phyloP scores from a whole-genome alignment of 2,888 invertebrate species.

The Eilema griseolum region DNA sequence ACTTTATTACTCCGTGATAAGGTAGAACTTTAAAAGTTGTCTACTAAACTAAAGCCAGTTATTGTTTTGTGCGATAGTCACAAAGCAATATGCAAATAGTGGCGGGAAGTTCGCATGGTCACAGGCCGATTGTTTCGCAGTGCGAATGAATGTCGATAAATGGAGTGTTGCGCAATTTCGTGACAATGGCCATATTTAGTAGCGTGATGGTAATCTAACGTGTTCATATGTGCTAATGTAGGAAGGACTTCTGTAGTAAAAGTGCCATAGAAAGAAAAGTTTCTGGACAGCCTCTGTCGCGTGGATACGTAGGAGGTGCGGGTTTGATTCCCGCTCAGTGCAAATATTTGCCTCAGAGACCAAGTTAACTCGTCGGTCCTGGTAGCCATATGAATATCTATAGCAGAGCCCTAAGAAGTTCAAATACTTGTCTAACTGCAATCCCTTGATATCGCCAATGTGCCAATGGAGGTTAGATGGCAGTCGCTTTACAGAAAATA shows the following conservation, averaged over 20 bases:
- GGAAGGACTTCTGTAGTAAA: slow-evolving; percentile 13
- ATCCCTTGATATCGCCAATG: too few relatives aligned
- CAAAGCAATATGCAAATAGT: slow-evolving; percentile 64
- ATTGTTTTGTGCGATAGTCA: slow-evolving; percentile 27
- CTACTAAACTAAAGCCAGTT: slow-evolving; percentile 26
- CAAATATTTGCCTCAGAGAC: too few relatives aligned
- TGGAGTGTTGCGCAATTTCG: slow-evolving; percentile 48
- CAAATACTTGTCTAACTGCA: too few relatives aligned
- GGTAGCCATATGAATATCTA: too few relatives aligned
- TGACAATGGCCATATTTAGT: slow-evolving; percentile 47
- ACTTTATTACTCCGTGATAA: slow-evolving; percentile 8
- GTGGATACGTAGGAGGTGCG: too few relatives aligned
- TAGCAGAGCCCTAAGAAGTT: too few relatives aligned
- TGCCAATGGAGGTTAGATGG: too few relatives aligned
- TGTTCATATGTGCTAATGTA: slow-evolving; percentile 32
- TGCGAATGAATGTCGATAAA: slow-evolving; percentile 61
- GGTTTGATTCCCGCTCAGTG: background rate
- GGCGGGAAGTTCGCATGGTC: slow-evolving; percentile 63
- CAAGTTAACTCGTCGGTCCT: too few relatives aligned
- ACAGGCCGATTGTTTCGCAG: slow-evolving; percentile 57
- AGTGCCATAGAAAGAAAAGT: background rate
- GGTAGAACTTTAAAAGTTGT: background rate
- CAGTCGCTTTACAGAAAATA: too few relatives aligned
- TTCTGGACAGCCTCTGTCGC: fast-evolving
- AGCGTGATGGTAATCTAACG: slow-evolving; percentile 39